Conservation (phyloP, 1,140 invertebrate species). For the Pachypsylla venusta region DNA sequence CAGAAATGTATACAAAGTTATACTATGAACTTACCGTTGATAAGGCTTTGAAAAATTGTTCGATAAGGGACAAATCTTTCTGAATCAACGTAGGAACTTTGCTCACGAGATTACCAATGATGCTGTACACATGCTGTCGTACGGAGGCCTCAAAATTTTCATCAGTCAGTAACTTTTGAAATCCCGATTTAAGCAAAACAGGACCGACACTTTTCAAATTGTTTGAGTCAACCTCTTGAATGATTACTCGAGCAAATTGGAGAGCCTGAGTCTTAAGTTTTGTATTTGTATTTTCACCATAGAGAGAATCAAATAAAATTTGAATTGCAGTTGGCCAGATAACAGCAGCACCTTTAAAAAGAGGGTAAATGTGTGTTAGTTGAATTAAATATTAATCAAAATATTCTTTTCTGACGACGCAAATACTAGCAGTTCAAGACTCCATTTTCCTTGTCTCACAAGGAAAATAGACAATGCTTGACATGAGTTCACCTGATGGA, state of each 20-base stretch:
- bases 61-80: conserved; percentile 45
- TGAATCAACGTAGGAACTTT: conserved; percentile 51
- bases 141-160: conserved; percentile 14
- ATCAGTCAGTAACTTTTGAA: conserved; percentile 53
- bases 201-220: conserved; percentile 44
- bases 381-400: too few species aligned
- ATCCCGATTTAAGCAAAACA: conserved; percentile 45
- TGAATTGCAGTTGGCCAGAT: conserved; percentile 30
- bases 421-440: too few species aligned
- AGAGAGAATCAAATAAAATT: conserved; percentile 75
- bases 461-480: too few species aligned
- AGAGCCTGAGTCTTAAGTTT: conserved; percentile 65
- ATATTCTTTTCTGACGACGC: too few species aligned
- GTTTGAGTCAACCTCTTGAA: conserved; percentile 39
- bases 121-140: conserved; percentile 55
- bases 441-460: too few species aligned
- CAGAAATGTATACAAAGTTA: neutral
- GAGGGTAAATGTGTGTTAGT: too few species aligned
- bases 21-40: conserved; percentile 37
- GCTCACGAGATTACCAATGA: conserved; percentile 53
- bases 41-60: conserved; percentile 48
- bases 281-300: conserved; percentile 64
- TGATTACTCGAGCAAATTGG: conserved; percentile 65
- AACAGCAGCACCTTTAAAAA: conserved; percentile 12
- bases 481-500: too few species aligned